phyloP scores from a whole-genome alignment of 2,113 vertebrate species.

The Xenus cinereus region DNA sequence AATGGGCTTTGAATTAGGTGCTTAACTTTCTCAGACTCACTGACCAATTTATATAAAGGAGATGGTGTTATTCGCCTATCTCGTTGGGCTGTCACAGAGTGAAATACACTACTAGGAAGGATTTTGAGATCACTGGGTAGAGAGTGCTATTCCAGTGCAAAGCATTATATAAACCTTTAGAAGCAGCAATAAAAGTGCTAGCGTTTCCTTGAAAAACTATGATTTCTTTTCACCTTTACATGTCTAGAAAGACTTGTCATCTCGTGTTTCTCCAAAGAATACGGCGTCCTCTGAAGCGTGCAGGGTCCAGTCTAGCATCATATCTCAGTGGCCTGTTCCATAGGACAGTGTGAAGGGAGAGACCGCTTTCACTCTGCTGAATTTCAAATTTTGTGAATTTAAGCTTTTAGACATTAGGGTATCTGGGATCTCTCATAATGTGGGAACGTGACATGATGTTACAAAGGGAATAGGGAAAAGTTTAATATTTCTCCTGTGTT shows the following conservation, averaged over 20 bases:
- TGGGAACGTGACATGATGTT: neutral
- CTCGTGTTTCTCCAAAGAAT: neutral
- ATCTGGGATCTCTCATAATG: neutral
- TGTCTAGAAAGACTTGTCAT: neutral
- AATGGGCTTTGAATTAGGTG: constrained; percentile 54
- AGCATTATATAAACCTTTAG: constrained; percentile 20
- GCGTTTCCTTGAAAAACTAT: neutral
- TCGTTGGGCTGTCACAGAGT: constrained; percentile 5
- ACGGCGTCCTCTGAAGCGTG: neutral
- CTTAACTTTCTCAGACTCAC: constrained; percentile 53
- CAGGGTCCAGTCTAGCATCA: neutral
- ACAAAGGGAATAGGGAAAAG: neutral
- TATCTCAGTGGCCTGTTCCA: neutral
- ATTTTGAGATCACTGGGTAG: constrained; percentile 17
- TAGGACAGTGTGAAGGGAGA: neutral
- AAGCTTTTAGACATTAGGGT: neutral
- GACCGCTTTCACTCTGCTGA: neutral
- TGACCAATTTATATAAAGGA: constrained; percentile 44
- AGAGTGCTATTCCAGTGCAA: constrained; percentile 15
- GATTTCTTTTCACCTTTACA: constrained; percentile 17
- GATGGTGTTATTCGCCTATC: constrained; percentile 20
- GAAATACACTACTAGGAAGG: constrained; percentile 22
- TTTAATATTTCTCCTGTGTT: neutral
- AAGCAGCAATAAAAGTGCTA: constrained; percentile 43
- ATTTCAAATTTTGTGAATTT: neutral